These are phyloP conservation scores for Notodonta ziczac DNA, from an alignment of 2,888 invertebrate species.

Conservation along the genomic window DNA sequence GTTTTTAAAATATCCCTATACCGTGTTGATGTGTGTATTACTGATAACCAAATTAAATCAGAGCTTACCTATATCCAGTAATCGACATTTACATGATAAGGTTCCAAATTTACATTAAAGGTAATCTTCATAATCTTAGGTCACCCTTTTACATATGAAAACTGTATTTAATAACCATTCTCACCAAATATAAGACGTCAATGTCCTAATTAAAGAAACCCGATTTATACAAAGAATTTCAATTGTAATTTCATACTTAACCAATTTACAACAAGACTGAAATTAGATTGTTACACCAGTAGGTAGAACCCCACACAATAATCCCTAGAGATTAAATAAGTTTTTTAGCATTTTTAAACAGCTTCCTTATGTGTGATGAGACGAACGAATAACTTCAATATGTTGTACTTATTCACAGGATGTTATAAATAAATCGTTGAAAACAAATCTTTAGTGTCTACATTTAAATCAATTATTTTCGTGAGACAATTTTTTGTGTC, in stretches of 20 bases:
- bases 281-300: constrained; percentile 11
- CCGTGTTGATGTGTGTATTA: no score
- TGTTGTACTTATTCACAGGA: constrained; percentile 21
- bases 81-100: no score
- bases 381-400: constrained; percentile 41
- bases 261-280: not conserved
- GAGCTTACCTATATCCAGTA: no score
- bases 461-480: no score
- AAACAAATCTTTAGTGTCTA: not conserved
- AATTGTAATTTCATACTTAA: constrained; percentile 16
- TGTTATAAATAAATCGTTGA: constrained; percentile 2
- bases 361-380: constrained; percentile 39
- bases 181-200: constrained; percentile 25
- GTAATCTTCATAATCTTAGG: no score
- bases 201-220: constrained; percentile 21
- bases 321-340: constrained; percentile 54
- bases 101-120: no score
- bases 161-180: constrained; percentile 12
- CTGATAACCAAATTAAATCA: no score
- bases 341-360: constrained; percentile 39
- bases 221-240: constrained; percentile 10
- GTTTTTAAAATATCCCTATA: no score
- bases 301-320: constrained; percentile 48
- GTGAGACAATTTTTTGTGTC: no score
- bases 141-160: constrained; percentile 9